Evolutionary conservation across 2,113 vertebrate genomes (phyloP).

Genomic region (Pelvicachromis taeniatus): DNA sequence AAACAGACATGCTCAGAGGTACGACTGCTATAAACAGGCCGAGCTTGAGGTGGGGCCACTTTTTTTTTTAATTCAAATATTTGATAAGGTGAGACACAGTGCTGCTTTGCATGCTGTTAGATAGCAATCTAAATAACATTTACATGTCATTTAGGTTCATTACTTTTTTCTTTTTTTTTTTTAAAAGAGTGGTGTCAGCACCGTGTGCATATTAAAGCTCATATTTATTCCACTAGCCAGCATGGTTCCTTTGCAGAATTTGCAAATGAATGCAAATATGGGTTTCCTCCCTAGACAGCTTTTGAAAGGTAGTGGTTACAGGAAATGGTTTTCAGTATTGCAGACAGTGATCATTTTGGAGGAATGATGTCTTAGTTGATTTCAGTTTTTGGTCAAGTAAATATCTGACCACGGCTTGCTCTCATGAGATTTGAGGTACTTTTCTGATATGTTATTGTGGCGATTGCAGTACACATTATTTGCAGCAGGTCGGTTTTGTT

Average conservation of each 20-base stretch:
- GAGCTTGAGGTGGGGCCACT: slow-evolving; percentile 6
- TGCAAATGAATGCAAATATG: slow-evolving; percentile 66
- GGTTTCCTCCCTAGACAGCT: slow-evolving; percentile 25
- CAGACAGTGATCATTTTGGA: not conserved
- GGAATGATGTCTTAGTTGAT: slow-evolving; percentile 16
- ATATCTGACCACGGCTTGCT: not conserved
- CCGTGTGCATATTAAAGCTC: slow-evolving; percentile 33
- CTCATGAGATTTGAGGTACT: not conserved
- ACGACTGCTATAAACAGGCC: not conserved
- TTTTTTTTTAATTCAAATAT: slow-evolving; percentile 44
- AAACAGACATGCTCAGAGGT: not conserved
- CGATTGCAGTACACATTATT: not conserved
- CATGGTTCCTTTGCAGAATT: slow-evolving; percentile 46
- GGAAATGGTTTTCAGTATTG: slow-evolving; percentile 11
- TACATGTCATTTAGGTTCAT: slow-evolving; percentile 66
- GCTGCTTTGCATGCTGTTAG: slow-evolving; percentile 58
- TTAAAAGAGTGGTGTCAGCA: slow-evolving; percentile 47
- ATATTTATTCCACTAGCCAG: slow-evolving; percentile 54
- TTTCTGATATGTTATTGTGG: not conserved
- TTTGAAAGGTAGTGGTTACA: slow-evolving; percentile 39
- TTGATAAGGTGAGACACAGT: slow-evolving; percentile 43
- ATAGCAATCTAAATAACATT: slow-evolving; percentile 69
- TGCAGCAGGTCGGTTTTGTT: not conserved
- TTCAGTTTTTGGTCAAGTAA: not conserved
- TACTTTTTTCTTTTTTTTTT: not conserved